Base-by-base conservation (phyloP, 1,140 invertebrate genomes). In the Drosophila littoralis region DNA sequence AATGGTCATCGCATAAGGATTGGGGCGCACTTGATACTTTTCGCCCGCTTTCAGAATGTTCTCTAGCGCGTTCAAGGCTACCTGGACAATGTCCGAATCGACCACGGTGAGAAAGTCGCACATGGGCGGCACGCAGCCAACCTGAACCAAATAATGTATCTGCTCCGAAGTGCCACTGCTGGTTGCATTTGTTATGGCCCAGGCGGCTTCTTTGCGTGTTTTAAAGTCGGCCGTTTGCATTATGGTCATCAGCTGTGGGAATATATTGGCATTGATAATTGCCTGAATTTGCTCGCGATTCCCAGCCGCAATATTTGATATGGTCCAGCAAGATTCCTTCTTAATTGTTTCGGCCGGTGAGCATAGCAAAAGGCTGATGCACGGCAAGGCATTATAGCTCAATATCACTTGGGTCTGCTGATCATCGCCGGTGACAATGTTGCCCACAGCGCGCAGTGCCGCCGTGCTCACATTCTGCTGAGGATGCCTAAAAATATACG, bases 261-360 rank as follows among this genome's bases (percentile, higher is more conserved):
- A 98, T 79, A 99, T 98, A 83, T 98, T 97, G 17, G 97, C 97
- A 93, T 99, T 98, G 82, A 99, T 98, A 7, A 99, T 97, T 73
- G 97, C 96, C 96, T 99, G 93, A 79, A 98, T 98, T 93, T 99
- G 98, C 80, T 96, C 95, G 51, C 96, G 95, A 93, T 99, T 99
- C 52, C 98, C 98, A 59, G 98, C 98, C 3, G 98, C 99, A 57
- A 99, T 99, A 93, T 99, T 99, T 42, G 98, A 99, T 75, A 99
- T 96, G 46, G 98, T 99, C 98, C 98, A 99, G 92, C 98, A 99
- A 6, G 98, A 97, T 93, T 99, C 98, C 94, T 99, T 99, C 57
- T 97, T 94, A 50, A 99, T 96, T 28, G 96, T 95, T 93, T 99
- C 98, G 82, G 97, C 97, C 40, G 94, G 90, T 7, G 96, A 96